Evolutionary conservation across 2,888 invertebrate genomes (phyloP), one percentile per base, ranked within the genome.

Genomic region (Rotaria macrura): DNA sequence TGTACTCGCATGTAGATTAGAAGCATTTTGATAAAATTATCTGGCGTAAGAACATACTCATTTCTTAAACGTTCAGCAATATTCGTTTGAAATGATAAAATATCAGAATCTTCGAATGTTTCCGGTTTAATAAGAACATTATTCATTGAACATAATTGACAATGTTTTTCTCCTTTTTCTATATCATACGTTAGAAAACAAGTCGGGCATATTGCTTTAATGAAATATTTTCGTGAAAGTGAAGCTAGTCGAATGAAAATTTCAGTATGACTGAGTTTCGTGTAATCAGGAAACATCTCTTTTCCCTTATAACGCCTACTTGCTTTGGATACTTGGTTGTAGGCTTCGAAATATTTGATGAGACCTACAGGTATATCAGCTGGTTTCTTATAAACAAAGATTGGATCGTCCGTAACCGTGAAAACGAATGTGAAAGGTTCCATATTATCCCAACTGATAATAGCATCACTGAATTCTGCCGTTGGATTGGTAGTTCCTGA

Each of bases 1-100:
- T 89, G 89, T 87, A 90, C 89, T 85, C 90, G 88, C 89, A 90
- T 89, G 88, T 89, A 89, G 25, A 90, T 90, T 55, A 90, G 90
- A 85, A 90, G 88, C 49, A 90, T 90, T 85, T 90, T 90, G 87
- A 89, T 89, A 74, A 89, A 89, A 88, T 90, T 90, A 87, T 90
- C 90, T 79, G 89, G 89, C 25, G 90, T 90, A 83, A 90, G 87
- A 84, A 89, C 90, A 86, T 90, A 90, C 5, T 47, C 47, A 47
- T 9, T 47, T 47, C 14, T 47, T 47, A 47, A 14, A 9, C 10
- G 10, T 47, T 47, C 47, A 12, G 72, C 72, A 72, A 29, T 34
- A 14, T 1, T 14, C 10, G 14, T 38, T 72, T 72, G 34, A 38
- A 38, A 72, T 72, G 14, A 12, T 14, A 38, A 12, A 10, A 72